A percentile compares a stretch with the other conserved stretches of the same genome.
phyloP scores from a whole-genome alignment of 2,888 invertebrate genomes.

The Amblyteles armatorius region DNA sequence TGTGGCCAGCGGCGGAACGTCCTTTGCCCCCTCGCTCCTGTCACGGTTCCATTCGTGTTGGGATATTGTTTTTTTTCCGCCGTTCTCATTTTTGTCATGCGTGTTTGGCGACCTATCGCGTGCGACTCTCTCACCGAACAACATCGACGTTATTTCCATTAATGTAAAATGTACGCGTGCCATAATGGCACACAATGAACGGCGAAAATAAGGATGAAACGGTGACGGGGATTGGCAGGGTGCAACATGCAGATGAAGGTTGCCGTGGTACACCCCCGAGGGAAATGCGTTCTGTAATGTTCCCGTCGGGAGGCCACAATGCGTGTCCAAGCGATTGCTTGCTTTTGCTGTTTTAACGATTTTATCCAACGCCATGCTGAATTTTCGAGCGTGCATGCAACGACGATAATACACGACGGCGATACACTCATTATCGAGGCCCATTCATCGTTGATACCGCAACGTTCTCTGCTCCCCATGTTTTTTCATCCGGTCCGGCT shows the following conservation, averaged over 20 bases:
- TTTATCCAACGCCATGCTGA: constrained; percentile 59
- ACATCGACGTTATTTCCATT: constrained; percentile 51
- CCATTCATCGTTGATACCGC: constrained; percentile 53
- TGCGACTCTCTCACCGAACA: constrained; percentile 52
- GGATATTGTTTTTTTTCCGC: constrained; percentile 56
- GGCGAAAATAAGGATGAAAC: constrained; percentile 53
- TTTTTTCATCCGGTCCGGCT: constrained; percentile 31
- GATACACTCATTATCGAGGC: constrained; percentile 61
- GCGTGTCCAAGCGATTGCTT: constrained; percentile 56
- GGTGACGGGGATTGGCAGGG: constrained; percentile 10
- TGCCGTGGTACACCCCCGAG: constrained; percentile 31
- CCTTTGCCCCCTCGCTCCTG: constrained; percentile 30
- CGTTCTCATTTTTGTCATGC: constrained; percentile 54
- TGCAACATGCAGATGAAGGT: not conserved
- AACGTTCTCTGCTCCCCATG: constrained; percentile 4
- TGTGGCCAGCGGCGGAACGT: constrained; percentile 2
- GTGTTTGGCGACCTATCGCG: constrained; percentile 66
- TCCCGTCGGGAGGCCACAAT: constrained; percentile 58
- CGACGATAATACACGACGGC: constrained; percentile 55
- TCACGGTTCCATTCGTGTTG: constrained; percentile 26
- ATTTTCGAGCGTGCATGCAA: constrained; percentile 57
- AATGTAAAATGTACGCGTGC: constrained; percentile 43
- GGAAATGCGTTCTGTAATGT: constrained; percentile 66
- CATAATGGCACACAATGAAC: constrained; percentile 60
- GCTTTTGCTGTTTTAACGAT: constrained; percentile 62